Evolutionary conservation across 2,797 vertebrate species (phyloP), one percentile per base, ranked within the genome.

Genomic region (Silurus aristotelis): DNA sequence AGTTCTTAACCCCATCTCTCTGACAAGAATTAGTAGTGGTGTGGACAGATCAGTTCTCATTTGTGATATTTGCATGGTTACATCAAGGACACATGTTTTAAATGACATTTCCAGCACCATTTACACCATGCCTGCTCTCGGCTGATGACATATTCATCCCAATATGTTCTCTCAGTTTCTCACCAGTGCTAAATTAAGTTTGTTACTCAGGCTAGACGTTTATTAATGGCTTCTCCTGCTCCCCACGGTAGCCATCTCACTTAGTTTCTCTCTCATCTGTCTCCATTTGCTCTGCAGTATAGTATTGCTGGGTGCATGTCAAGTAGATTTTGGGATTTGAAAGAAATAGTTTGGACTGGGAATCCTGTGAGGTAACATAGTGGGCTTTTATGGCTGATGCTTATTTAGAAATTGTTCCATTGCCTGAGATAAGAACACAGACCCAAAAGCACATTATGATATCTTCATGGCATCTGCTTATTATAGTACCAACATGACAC

Each of bases 131-230:
- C 63, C 83, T 81, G 73, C 84, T 46, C 27, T 55, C 56, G 70
- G 60, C 83, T 86, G 82, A 87, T 70, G 72, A 31, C 77, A 85
- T 77, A 64, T 85, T 87, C 80, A 31, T 84, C 72, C 60, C 80
- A 81, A 55, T 55, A 31, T 80, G 19, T 56, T 80, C 63, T 78
- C 85, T 81, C 82, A 83, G 87, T 82, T 85, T 87, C 82, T 80
- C 76, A 86, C 80, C 84, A 82, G 82, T 25, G 71, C 88, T 87
- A 87, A 87, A 87, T 89, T 85, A 87, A 85, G 87, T 72, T 22
- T 84, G 76, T 70, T 89, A 80, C 80, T 80, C 87, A 76, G 56
- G 58, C 82, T 64, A 83, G 85, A 84, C 48, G 22, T 85, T 89
- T 89, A 89, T 86, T 87, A 88, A 87, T 87, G 84, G 31, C 70